A percentile compares a stretch with the other conserved stretches of the same genome.
Evolutionary conservation across 2,113 vertebrate species (phyloP).

Genomic region (Thamnophis sirtalis): DNA sequence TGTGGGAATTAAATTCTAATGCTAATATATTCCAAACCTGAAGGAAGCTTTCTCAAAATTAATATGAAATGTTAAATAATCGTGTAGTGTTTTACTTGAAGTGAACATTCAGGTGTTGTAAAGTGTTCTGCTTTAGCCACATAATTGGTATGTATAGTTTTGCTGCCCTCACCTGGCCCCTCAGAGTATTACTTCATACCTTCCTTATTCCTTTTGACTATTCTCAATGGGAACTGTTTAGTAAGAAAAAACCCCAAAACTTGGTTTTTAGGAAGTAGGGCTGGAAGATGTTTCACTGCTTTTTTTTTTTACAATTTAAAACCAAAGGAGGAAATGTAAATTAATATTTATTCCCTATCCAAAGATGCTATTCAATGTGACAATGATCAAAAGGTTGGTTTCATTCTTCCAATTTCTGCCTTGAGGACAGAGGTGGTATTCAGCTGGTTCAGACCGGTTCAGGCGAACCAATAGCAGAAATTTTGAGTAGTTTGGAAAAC

Average conservation of each 20-base stretch:
- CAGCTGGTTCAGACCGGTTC: no score
- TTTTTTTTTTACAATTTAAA: neutral
- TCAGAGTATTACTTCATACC: slow-evolving; percentile 18
- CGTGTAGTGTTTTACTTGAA: slow-evolving; percentile 47
- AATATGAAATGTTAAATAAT: slow-evolving; percentile 58
- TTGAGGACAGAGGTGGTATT: neutral
- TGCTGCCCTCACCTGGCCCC: slow-evolving; percentile 73
- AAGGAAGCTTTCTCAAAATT: slow-evolving; percentile 18
- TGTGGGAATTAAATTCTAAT: neutral
- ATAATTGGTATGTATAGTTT: slow-evolving; percentile 39
- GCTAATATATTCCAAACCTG: neutral
- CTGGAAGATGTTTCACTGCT: neutral
- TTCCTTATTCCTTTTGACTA: neutral
- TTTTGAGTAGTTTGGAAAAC: no score
- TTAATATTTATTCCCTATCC: neutral
- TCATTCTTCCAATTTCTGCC: neutral
- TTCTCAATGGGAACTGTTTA: neutral
- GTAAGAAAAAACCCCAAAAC: neutral
- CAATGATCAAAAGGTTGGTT: no score
- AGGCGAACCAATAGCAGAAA: no score
- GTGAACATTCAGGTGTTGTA: slow-evolving; percentile 44
- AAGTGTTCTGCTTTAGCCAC: slow-evolving; percentile 18
- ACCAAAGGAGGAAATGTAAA: neutral
- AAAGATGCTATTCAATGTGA: neutral
- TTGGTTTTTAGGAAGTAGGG: neutral